phyloP scores from a whole-genome alignment of 1,140 invertebrate genomes.

The Drosophila parabipectinata region DNA sequence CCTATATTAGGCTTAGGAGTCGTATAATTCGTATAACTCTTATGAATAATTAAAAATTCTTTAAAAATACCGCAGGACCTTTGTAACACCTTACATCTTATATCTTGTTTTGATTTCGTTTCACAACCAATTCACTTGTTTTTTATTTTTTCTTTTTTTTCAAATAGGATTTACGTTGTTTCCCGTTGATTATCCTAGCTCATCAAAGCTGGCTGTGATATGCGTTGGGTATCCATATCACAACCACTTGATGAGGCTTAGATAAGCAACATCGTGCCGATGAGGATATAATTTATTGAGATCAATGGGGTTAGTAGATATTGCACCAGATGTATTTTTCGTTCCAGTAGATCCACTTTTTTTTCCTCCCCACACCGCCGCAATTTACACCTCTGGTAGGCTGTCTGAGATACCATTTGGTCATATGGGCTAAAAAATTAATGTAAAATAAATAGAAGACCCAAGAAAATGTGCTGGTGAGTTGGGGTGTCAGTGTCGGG shows the following conservation, averaged over 20 bases:
- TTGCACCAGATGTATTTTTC: conserved; percentile 1
- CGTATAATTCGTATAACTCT: too few species aligned
- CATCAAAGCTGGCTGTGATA: conserved; percentile 98
- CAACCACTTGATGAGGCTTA: conserved; percentile 89
- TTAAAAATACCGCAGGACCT: too few species aligned
- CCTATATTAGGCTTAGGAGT: too few species aligned
- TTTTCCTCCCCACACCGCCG: too few species aligned
- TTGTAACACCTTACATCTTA: too few species aligned
- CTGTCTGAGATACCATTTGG: too few species aligned
- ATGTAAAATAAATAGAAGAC: conserved; percentile 1
- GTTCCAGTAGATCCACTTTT: neutral
- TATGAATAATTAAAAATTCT: too few species aligned
- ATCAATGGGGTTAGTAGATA: neutral
- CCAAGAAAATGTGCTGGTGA: conserved; percentile 5
- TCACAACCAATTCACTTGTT: conserved; percentile 57
- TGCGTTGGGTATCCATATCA: conserved; percentile 90
- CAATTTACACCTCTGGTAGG: too few species aligned
- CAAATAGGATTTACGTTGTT: conserved; percentile 58
- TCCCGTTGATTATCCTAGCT: conserved; percentile 86
- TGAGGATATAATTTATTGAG: conserved; percentile 3
- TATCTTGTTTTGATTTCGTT: conserved; percentile 23
- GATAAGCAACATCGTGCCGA: conserved; percentile 81
- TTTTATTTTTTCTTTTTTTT: conserved; percentile 14
- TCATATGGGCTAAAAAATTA: too few species aligned
- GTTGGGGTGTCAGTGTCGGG: neutral